Conservation (phyloP, 1,140 invertebrate genomes). For the Dendrolimus kikuchii region DNA sequence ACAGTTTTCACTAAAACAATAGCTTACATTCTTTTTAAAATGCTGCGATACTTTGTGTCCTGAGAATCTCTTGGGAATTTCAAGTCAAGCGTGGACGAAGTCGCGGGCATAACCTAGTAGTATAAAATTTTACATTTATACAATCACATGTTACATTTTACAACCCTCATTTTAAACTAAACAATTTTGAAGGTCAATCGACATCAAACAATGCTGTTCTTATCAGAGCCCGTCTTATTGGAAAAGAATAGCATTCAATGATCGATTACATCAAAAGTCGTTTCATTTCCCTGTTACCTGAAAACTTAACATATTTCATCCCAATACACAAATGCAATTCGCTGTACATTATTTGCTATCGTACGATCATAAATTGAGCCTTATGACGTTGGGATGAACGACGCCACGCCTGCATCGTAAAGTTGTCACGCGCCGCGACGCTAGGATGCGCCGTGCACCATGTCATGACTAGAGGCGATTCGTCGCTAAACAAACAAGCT, state of each 20-base stretch:
- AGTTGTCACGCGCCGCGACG: slow-evolving; percentile 12
- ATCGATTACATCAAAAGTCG: slow-evolving; percentile 4
- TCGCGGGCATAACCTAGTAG: no score
- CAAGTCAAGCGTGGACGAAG: no score
- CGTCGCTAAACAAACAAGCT: slow-evolving; percentile 67
- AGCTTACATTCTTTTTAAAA: no score
- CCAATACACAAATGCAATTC: no score
- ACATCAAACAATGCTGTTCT: slow-evolving; percentile 7
- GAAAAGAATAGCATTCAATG: slow-evolving; percentile 11
- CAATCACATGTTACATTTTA: no score
- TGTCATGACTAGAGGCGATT: slow-evolving; percentile 65
- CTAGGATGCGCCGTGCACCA: slow-evolving; percentile 46
- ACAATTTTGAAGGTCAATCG: no score
- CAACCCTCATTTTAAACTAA: no score
- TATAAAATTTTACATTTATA: no score
- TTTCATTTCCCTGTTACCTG: slow-evolving; percentile 19
- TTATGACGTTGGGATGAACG: slow-evolving; percentile 13
- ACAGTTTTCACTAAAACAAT: no score
- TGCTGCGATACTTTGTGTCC: no score
- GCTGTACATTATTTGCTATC: slow-evolving; percentile 16
- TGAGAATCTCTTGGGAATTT: no score
- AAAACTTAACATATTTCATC: slow-evolving; percentile 26
- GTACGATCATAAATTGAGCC: slow-evolving; percentile 14
- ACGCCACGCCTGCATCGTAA: slow-evolving; percentile 10
- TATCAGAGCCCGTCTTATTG: slow-evolving; percentile 20